These are phyloP conservation scores for Paradisaea rubra DNA, from an alignment of 2,113 vertebrate genomes.

Conservation along the genomic window DNA sequence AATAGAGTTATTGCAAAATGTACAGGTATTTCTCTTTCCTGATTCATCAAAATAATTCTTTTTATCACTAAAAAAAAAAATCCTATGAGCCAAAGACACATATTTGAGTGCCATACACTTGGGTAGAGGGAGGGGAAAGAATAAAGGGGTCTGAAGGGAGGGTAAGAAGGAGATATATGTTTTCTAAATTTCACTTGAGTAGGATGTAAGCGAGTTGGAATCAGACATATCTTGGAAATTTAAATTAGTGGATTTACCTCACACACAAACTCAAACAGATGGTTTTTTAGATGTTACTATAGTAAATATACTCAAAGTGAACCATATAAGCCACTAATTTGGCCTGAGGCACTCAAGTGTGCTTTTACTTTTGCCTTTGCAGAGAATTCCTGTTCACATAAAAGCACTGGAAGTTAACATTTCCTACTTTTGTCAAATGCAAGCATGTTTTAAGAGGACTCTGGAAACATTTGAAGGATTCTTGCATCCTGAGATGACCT, in stretches of 20 bases:
- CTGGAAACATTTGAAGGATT: slow-evolving; percentile 53
- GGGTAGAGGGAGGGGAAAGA: not conserved
- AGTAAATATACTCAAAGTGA: slow-evolving; percentile 55
- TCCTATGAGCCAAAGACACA: rapidly evolving
- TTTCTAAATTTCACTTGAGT: not conserved
- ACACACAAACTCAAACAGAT: slow-evolving; percentile 23
- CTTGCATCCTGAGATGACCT: slow-evolving; percentile 42
- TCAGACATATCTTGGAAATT: not conserved
- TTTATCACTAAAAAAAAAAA: not conserved
- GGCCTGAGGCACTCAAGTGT: slow-evolving; percentile 25
- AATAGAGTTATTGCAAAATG: not conserved
- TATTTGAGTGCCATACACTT: not conserved
- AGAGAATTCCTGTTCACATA: slow-evolving; percentile 41
- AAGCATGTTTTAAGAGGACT: slow-evolving; percentile 46
- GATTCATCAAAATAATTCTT: not conserved
- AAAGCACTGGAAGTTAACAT: slow-evolving; percentile 54
- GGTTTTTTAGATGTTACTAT: slow-evolving; percentile 21
- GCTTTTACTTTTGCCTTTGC: slow-evolving; percentile 38
- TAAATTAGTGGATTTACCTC: not conserved
- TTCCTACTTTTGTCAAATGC: slow-evolving; percentile 48
- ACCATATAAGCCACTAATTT: slow-evolving; percentile 37
- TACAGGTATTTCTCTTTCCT: not conserved
- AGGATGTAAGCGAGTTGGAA: not conserved
- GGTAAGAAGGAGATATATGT: not conserved
- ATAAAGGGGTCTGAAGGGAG: not conserved